These are phyloP conservation scores for Amblyteles armatorius DNA, from an alignment of 2,888 invertebrate genomes.

Conservation along the genomic window DNA sequence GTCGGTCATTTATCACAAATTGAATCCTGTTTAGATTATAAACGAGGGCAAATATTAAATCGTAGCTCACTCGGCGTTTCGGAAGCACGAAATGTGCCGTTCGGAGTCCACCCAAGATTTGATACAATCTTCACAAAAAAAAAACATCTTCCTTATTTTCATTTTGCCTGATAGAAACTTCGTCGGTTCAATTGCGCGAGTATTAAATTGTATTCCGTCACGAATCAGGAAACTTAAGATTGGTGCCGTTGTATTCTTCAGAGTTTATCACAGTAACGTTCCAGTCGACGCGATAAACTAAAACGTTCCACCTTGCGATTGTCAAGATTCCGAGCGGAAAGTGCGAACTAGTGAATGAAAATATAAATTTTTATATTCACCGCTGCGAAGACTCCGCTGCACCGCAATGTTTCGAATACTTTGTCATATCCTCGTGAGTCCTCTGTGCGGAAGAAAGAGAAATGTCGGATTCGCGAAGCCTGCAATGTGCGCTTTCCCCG, in stretches of 20 bases:
- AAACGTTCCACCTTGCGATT: no score
- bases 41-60: slow-evolving; percentile 6
- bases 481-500: neutral
- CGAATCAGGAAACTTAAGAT: no score
- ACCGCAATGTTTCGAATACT: neutral
- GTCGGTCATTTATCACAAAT: slow-evolving; percentile 20
- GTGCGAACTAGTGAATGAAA: no score
- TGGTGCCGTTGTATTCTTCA: no score
- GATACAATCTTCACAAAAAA: neutral
- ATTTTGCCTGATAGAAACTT: no score
- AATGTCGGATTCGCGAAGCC: neutral
- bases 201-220: no score
- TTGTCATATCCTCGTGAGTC: neutral
- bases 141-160: no score
- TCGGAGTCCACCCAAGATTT: neutral
- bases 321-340: no score
- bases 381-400: neutral
- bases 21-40: neutral
- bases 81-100: neutral
- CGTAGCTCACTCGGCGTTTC: neutral
- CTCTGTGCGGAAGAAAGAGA: neutral
- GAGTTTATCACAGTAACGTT: no score
- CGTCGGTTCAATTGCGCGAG: no score
- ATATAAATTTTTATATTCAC: no score
- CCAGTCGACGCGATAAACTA: no score